These are phyloP conservation scores for Camelus dromedarius DNA, from an alignment of 2,113 vertebrate species.

Conservation along the genomic window DNA sequence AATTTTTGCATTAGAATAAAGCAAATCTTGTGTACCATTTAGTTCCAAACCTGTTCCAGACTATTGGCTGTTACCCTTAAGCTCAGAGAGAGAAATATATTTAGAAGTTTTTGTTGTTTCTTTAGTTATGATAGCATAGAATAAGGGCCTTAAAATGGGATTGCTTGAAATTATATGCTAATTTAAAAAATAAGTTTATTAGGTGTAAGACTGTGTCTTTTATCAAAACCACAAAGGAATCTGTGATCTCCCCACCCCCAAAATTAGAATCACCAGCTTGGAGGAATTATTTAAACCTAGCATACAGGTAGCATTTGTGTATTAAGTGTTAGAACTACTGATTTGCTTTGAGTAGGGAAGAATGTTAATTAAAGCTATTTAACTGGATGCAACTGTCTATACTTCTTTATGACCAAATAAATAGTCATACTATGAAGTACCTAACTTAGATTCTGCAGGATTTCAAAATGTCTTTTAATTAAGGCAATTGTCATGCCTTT, in stretches of 20 bases:
- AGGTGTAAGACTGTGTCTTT: neutral
- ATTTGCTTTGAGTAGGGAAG: slow-evolving; percentile 20
- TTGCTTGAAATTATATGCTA: slow-evolving; percentile 33
- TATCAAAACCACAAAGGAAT: slow-evolving; percentile 34
- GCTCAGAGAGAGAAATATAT: neutral
- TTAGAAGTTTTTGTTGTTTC: slow-evolving; percentile 24
- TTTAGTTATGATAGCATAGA: slow-evolving; percentile 37
- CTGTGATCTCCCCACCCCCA: neutral
- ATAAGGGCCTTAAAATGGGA: slow-evolving; percentile 18
- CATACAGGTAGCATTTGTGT: neutral
- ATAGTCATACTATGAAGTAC: slow-evolving; percentile 12
- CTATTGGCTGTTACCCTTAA: slow-evolving; percentile 9
- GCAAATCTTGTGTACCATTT: slow-evolving; percentile 38
- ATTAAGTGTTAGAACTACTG: neutral
- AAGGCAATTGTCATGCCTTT: neutral
- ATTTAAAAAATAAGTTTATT: slow-evolving; percentile 31
- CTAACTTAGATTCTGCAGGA: neutral
- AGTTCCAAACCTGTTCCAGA: slow-evolving; percentile 41
- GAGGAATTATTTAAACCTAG: slow-evolving; percentile 13
- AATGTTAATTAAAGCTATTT: slow-evolving; percentile 40
- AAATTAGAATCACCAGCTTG: neutral
- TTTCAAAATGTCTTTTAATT: slow-evolving; percentile 58
- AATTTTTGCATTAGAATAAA: slow-evolving; percentile 56
- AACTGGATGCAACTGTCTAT: neutral
- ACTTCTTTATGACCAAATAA: neutral